Conservation (phyloP, 2,113 vertebrate species). For the Ranitomeya imitator region DNA sequence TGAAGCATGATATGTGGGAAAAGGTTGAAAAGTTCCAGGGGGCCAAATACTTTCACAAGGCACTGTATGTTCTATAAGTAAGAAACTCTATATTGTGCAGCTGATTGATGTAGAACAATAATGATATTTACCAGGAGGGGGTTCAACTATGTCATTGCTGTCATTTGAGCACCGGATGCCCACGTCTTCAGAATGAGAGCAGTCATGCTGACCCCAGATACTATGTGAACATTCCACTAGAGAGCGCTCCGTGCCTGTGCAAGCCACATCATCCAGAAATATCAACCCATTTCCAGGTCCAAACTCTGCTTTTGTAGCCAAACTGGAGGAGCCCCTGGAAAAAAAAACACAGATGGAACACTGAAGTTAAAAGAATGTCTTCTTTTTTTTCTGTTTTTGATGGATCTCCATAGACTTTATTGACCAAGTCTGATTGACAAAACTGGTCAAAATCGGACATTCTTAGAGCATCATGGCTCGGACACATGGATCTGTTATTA, state of each 20-base stretch:
- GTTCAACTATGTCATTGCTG: conserved; percentile 60
- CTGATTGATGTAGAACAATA: neutral
- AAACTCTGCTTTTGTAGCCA: conserved; percentile 70
- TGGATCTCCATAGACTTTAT: too few species aligned
- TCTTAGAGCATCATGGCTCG: too few species aligned
- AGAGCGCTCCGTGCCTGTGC: conserved; percentile 81
- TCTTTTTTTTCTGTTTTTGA: too few species aligned
- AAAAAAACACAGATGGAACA: neutral
- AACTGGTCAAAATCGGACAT: too few species aligned
- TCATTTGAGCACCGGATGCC: conserved; percentile 79
- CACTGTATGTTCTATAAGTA: too few species aligned
- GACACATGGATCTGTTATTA: too few species aligned
- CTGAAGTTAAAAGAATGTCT: too few species aligned
- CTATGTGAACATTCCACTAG: conserved; percentile 85
- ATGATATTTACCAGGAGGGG: conserved; percentile 62
- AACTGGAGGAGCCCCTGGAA: conserved; percentile 65
- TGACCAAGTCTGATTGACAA: too few species aligned
- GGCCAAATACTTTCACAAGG: too few species aligned
- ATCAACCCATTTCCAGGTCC: conserved; percentile 83
- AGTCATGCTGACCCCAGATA: conserved; percentile 90
- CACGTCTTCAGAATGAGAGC: conserved; percentile 87
- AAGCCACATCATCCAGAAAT: conserved; percentile 84
- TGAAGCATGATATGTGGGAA: too few species aligned
- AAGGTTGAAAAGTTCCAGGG: too few species aligned
- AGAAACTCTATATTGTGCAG: too few species aligned